Base-by-base conservation (phyloP, 2,113 vertebrate genomes). In the Corynorhinus townsendii region DNA sequence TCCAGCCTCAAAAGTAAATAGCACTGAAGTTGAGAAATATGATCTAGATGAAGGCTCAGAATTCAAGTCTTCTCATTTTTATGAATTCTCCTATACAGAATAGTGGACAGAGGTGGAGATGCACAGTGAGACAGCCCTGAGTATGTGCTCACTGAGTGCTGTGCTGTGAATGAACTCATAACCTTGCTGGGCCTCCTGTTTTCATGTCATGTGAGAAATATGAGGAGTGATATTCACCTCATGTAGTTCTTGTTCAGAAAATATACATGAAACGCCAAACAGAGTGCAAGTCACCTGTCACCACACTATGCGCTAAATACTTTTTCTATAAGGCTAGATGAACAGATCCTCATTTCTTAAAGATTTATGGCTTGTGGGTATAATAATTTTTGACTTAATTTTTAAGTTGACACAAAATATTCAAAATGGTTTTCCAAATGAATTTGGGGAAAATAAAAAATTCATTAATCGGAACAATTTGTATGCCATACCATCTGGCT, bases 381-480 rank as follows among this genome's bases (percentile, higher is more conserved):
- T 84, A 89, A 26, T 76, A 75, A n/a, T 72, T 49, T 64, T 80
- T 47, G 4, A 47, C 24, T 80, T 28, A 79, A 76, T 81, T 92
- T 82, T 94, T 84, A 73, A 49, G 2, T 49, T 88, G 35, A 28
- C 68, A 71, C n/a, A 66, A 83, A 89, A 84, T 75, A 69, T 26
- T 85, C 4, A 69, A 79, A 59, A 80, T 0, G 20, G 8, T 69
- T 84, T 86, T 28, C 28, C 62, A 86, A 89, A 66, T 40, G 16
- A 90, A 54, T 84, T 72, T 38, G 16, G 0, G 3, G 59, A 84
- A 89, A 26, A 7, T 30, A 45, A 30, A 3, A 81, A 71, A 33
- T 56, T 3, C 24, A 87, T 89, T 88, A 89, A 77, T 90, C 4
- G 26, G 40, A 86, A 89, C 40, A 92, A 40, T 40, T 47, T 89